phyloP scores from a whole-genome alignment of 1,140 invertebrate species.

The Pantala flavescens region DNA sequence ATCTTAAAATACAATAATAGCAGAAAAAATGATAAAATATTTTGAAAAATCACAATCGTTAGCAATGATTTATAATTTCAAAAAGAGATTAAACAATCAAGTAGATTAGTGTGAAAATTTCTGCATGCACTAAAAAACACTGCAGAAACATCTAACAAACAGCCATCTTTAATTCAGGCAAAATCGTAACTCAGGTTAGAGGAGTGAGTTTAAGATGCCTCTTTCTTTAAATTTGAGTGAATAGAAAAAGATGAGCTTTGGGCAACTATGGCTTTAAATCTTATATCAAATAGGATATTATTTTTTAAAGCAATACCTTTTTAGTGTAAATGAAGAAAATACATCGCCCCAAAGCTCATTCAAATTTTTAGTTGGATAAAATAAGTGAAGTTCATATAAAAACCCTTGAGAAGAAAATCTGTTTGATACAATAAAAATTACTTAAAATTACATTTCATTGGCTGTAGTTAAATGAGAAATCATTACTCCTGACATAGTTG shows the following conservation, averaged over 20 bases:
- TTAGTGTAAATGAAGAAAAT: no score
- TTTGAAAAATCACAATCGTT: not conserved
- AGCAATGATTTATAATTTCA: conserved; percentile 5
- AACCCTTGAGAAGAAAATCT: no score
- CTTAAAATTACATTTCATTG: no score
- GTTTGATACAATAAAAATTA: no score
- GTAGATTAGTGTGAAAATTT: not conserved
- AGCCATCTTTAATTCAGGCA: not conserved
- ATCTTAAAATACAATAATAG: not conserved
- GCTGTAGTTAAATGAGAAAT: no score
- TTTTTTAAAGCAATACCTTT: no score
- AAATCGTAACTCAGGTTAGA: not conserved
- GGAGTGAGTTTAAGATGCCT: not conserved
- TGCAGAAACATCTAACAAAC: conserved; percentile 1
- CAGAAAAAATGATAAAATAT: not conserved
- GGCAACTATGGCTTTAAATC: conserved; percentile 9
- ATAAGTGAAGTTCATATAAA: no score
- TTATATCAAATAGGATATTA: not conserved
- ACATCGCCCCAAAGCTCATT: no score
- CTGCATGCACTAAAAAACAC: conserved; percentile 11
- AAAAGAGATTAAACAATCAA: not conserved
- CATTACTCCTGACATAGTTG: no score
- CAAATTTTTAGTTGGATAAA: no score
- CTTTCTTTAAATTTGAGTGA: not conserved
- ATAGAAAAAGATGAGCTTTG: not conserved